Conservation (phyloP, 53 echinoderm and acorn worm genomes). For the Patiria pectinifera region DNA sequence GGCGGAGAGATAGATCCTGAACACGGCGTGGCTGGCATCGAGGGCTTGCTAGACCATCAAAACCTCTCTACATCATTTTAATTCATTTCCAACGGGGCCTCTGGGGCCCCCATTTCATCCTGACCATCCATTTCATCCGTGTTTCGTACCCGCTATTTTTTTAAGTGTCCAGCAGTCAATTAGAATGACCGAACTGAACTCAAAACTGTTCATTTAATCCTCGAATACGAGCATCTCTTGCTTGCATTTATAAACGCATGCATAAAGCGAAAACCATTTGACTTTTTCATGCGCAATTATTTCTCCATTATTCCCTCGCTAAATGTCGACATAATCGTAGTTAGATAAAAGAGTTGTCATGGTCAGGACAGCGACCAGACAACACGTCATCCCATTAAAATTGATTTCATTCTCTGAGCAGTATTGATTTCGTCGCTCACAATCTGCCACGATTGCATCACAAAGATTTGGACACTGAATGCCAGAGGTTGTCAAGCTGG, state of each 20-base stretch:
- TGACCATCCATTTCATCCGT: no score
- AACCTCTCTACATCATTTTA: not conserved
- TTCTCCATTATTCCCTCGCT: not conserved
- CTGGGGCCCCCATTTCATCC: not conserved
- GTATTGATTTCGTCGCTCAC: not conserved
- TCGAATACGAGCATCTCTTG: not conserved
- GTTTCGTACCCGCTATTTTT: not conserved
- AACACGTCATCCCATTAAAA: not conserved
- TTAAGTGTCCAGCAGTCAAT: not conserved
- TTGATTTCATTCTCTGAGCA: not conserved
- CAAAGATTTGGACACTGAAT: not conserved
- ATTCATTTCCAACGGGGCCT: not conserved
- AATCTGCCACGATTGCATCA: not conserved
- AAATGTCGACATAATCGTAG: not conserved
- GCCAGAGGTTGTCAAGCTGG: not conserved
- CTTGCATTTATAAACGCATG: no score
- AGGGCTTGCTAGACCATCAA: constrained; percentile 5
- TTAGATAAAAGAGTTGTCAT: not conserved
- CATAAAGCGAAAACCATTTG: no score
- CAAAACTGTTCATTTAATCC: not conserved
- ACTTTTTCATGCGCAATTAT: not conserved
- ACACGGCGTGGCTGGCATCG: not conserved
- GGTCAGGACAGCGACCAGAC: not conserved
- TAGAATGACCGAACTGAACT: not conserved
- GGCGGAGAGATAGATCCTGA: not conserved